Evolutionary conservation across 2,113 vertebrate species (phyloP).

Genomic region (Corythornis vintsioides): DNA sequence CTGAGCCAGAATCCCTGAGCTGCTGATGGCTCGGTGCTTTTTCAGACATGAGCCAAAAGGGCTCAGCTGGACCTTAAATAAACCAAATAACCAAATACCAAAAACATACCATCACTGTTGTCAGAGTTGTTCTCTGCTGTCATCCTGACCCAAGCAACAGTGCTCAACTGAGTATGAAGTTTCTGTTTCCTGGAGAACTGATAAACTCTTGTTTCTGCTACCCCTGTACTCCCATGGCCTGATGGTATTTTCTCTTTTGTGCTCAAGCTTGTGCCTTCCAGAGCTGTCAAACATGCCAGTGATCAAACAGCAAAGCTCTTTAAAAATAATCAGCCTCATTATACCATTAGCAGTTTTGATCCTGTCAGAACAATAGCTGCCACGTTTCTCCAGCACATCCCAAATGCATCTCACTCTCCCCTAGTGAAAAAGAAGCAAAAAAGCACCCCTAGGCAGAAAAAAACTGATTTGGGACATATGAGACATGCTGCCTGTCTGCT

Average conservation of each 20-base stretch:
- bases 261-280: not conserved
- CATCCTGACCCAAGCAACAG: not conserved
- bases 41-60: not conserved
- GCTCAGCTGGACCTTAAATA: not conserved
- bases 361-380: not conserved
- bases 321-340: not conserved
- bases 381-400: not conserved
- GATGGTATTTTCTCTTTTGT: not conserved
- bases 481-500: not conserved
- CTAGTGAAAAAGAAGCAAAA: not conserved
- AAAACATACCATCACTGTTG: not conserved
- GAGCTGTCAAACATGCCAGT: not conserved
- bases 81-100: not conserved
- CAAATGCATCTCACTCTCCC: not conserved
- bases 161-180: not conserved
- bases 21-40: not conserved
- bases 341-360: not conserved
- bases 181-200: not conserved
- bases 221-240: not conserved
- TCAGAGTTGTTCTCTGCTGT: not conserved
- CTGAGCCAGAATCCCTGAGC: not conserved
- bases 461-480: fast-evolving
- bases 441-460: not conserved
- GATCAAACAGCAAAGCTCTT: not conserved
- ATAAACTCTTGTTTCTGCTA: not conserved